These are phyloP conservation scores for Galeruca laticollis DNA, from an alignment of 2,888 invertebrate species.

Conservation along the genomic window DNA sequence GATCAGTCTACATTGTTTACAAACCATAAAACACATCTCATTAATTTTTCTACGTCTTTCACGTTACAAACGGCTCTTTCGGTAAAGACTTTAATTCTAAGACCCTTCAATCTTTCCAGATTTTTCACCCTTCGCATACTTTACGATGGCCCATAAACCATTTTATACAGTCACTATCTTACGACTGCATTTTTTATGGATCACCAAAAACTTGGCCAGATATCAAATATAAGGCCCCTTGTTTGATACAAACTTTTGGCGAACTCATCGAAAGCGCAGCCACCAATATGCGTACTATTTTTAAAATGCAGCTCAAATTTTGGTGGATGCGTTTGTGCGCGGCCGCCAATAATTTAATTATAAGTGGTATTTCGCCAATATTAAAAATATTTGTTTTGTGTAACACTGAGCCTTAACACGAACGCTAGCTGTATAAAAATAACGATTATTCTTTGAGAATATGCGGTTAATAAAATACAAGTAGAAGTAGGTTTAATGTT, in stretches of 20 bases:
- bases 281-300: too few relatives aligned
- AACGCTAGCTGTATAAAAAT: background rate
- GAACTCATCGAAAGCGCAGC: background rate
- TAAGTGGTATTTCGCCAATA: too few relatives aligned
- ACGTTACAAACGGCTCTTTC: slow-evolving; percentile 22
- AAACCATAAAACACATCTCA: slow-evolving; percentile 19
- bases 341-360: background rate
- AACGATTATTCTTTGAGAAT: slow-evolving; percentile 5
- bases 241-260: background rate
- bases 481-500: slow-evolving; percentile 14
- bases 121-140: slow-evolving; percentile 39
- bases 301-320: too few relatives aligned
- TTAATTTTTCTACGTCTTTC: slow-evolving; percentile 30
- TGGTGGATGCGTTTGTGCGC: background rate
- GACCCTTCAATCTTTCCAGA: slow-evolving; percentile 37
- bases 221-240: slow-evolving; percentile 23
- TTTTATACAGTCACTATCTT: slow-evolving; percentile 48
- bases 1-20: slow-evolving; percentile 27
- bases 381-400: background rate
- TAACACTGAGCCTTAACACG: slow-evolving; percentile 18
- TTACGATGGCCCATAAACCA: slow-evolving; percentile 46
- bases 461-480: slow-evolving; percentile 26
- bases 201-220: slow-evolving; percentile 34
- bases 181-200: slow-evolving; percentile 46
- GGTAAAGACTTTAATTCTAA: slow-evolving; percentile 37